Conservation (phyloP, 2,797 vertebrate genomes). For the Tolypeutes matacus region DNA sequence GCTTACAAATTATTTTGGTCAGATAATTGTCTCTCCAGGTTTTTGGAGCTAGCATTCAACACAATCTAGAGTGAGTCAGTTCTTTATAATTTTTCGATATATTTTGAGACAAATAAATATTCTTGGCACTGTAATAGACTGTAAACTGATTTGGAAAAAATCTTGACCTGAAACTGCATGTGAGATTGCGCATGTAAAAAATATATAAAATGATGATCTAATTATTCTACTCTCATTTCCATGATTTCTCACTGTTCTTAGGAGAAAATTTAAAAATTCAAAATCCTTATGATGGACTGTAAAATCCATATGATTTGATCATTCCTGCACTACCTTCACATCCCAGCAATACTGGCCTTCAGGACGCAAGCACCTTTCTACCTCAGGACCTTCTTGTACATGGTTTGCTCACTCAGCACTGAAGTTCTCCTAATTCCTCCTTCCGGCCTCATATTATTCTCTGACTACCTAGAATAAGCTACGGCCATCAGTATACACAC, state of each 20-base stretch:
- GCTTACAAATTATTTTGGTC: constrained; percentile 34
- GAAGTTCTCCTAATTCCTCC: background rate
- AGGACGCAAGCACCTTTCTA: background rate
- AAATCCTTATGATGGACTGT: background rate
- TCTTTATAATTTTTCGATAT: constrained; percentile 38
- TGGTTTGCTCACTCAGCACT: background rate
- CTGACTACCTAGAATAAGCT: background rate
- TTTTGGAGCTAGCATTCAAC: constrained; percentile 1
- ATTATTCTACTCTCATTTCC: background rate
- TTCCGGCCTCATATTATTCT: background rate
- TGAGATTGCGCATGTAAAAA: background rate
- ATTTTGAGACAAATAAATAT: constrained; percentile 63
- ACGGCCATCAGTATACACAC: background rate
- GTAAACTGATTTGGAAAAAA: constrained; percentile 48
- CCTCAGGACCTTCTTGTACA: background rate
- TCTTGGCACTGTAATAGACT: constrained; percentile 34
- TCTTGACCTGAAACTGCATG: background rate
- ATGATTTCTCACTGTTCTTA: constrained; percentile 11
- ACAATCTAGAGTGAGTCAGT: constrained; percentile 31
- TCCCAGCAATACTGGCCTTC: background rate
- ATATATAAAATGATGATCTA: background rate
- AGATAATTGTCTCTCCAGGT: constrained; percentile 1
- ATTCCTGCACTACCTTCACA: background rate
- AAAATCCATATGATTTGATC: background rate
- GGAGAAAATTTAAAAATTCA: background rate